phyloP scores from a whole-genome alignment of 2,888 invertebrate species.

The Yponomeuta evonymella region DNA sequence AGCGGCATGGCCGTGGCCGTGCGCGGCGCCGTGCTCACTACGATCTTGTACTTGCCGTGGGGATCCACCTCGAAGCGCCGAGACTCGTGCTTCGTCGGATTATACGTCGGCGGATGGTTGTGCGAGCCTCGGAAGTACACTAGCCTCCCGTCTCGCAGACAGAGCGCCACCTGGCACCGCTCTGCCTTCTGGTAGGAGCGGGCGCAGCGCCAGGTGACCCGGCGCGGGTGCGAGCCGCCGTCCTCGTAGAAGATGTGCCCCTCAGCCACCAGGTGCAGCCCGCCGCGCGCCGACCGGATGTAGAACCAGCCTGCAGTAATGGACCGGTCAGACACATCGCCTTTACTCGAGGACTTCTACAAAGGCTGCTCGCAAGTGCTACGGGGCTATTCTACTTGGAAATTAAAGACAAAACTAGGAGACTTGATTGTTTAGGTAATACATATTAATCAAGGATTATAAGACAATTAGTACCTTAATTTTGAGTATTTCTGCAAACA shows the following conservation, averaged over 20 bases:
- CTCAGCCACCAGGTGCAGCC: slow-evolving; percentile 63
- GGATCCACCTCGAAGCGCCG: slow-evolving; percentile 66
- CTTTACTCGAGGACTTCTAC: background rate
- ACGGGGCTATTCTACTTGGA: background rate
- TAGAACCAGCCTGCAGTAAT: slow-evolving; percentile 64
- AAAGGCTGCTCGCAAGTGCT: background rate
- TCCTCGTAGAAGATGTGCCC: slow-evolving; percentile 73
- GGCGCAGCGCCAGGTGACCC: slow-evolving; percentile 70
- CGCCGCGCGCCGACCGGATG: slow-evolving; percentile 68
- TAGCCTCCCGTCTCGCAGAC: slow-evolving; percentile 64
- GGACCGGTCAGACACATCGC: background rate
- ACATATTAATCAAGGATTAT: background rate
- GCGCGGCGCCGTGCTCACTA: slow-evolving; percentile 34
- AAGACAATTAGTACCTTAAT: background rate
- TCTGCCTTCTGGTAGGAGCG: slow-evolving; percentile 70
- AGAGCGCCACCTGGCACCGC: slow-evolving; percentile 67
- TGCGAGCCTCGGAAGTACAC: slow-evolving; percentile 67
- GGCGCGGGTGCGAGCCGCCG: slow-evolving; percentile 65
- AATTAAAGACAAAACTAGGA: background rate
- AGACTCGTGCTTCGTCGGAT: slow-evolving; percentile 64
- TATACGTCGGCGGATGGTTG: slow-evolving; percentile 67
- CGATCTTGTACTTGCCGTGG: slow-evolving; percentile 71
- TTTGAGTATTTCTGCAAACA: background rate
- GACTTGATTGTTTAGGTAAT: background rate
- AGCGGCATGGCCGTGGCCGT: slow-evolving; percentile 27